Evolutionary conservation across 1,140 invertebrate species (phyloP), one percentile per base, ranked within the genome.

Genomic region (Homalodisca vitripennis): DNA sequence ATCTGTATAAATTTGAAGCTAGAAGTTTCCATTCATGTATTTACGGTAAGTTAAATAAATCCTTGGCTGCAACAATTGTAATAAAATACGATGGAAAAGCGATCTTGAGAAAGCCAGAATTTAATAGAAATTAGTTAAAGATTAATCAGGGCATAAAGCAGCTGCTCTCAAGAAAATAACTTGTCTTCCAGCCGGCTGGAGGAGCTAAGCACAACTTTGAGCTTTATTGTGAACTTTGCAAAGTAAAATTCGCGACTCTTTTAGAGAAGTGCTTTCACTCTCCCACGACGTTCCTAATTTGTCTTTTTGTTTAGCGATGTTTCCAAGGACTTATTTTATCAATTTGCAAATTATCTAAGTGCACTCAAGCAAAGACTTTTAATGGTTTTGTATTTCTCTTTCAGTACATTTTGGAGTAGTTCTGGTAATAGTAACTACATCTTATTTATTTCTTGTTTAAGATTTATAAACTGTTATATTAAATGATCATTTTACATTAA

Each of bases 181-280:
- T 60, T 60, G 22, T 30, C 55, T 60, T 60, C 55, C 22, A 26
- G 24, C 55, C 34, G 22, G 48, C 12, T 12, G 22, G 34, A 17
- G 48, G 48, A n/a, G 48, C 48, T 51, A 10, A 51, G 48, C 48
- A 20, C 48, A 60, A 30, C 55, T 60, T 60, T 60, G 55, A 60
- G 55, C 55, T 60, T 60, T 60, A 26, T 60, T 26, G 55, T 13
- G 10, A 60, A 60, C 55, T 60, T 60, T 30, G 10, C 22, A 60
- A 60, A 60, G 55, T 60, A 60, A 60, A 60, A 60, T 30, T 60
- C 55, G 55, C 55, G 55, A 60, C 55, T 60, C 55, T 60, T 60
- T 60, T 13, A 60, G 6, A 3, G 48, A n/a, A 51, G 48, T 51
- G 48, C 55, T 60, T 60, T 60, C 27, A 3, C 55, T 60, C 55